These are phyloP conservation scores for Saxidomus purpurata DNA, from an alignment of 1,140 invertebrate genomes.

Conservation along the genomic window DNA sequence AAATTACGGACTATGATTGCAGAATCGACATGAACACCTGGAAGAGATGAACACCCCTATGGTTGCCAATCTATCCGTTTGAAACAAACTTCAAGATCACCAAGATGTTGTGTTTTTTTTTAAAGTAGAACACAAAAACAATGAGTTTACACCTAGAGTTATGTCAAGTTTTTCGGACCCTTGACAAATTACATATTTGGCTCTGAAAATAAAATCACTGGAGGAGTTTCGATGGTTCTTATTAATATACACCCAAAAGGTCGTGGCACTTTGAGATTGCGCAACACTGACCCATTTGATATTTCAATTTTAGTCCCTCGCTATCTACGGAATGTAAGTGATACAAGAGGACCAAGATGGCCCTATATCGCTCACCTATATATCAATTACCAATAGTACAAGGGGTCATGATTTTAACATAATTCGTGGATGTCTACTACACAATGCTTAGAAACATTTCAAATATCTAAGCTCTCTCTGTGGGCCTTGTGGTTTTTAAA, in stretches of 20 bases:
- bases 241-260: slow-evolving; percentile 73
- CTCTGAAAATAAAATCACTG: neutral
- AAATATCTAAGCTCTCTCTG: too few species aligned
- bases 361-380: too few species aligned
- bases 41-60: slow-evolving; percentile 7
- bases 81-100: slow-evolving; percentile 6
- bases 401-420: too few species aligned
- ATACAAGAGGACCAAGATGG: slow-evolving; percentile 59
- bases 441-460: too few species aligned
- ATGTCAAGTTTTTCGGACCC: neutral
- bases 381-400: too few species aligned
- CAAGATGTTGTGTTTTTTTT: neutral
- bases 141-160: neutral
- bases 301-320: slow-evolving; percentile 93
- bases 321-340: slow-evolving; percentile 74
- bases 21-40: slow-evolving; percentile 79
- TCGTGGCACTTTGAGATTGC: slow-evolving; percentile 85
- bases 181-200: neutral
- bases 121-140: neutral
- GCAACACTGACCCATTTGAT: too few species aligned
- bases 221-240: neutral
- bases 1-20: slow-evolving; percentile 45
- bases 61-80: too few species aligned
- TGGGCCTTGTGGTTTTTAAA: too few species aligned
- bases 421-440: too few species aligned